Evolutionary conservation across 2,888 invertebrate species (phyloP).

Genomic region (Brachypalpus laphriformis): DNA sequence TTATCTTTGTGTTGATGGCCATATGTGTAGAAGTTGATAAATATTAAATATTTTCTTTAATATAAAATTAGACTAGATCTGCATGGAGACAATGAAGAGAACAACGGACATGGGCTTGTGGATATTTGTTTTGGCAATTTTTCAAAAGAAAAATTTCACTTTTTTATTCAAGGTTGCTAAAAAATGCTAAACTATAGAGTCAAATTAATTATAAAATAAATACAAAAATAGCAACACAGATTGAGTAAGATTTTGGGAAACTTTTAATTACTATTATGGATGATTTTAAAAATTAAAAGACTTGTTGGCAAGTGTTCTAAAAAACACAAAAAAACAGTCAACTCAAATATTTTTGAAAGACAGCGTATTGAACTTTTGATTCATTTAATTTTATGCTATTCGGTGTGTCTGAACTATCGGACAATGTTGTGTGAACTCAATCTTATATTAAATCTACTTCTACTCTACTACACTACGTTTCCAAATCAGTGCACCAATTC

Average conservation of each 20-base stretch:
- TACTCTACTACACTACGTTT: too few species aligned
- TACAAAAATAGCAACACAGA: neutral
- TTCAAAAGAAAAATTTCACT: constrained; percentile 26
- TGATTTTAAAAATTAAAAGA: neutral
- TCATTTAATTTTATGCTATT: too few species aligned
- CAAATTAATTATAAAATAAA: constrained; percentile 21
- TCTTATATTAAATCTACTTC: too few species aligned
- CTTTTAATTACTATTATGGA: constrained; percentile 16
- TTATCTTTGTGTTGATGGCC: constrained; percentile 12
- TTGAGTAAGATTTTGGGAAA: neutral
- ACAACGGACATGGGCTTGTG: neutral
- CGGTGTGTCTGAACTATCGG: too few species aligned
- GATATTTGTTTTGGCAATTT: constrained; percentile 16
- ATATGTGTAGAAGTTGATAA: neutral
- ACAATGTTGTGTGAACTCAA: too few species aligned
- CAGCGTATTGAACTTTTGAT: too few species aligned
- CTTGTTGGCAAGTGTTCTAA: neutral
- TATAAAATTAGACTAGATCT: constrained; percentile 16
- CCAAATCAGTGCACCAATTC: too few species aligned
- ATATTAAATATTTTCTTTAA: neutral
- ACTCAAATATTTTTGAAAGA: neutral
- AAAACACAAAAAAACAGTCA: neutral
- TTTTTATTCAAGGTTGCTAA: constrained; percentile 32
- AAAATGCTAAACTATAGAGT: constrained; percentile 18
- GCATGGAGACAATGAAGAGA: constrained; percentile 15